Conservation (phyloP, 2,888 invertebrate species). For the Hirtodrosophila confusa region DNA sequence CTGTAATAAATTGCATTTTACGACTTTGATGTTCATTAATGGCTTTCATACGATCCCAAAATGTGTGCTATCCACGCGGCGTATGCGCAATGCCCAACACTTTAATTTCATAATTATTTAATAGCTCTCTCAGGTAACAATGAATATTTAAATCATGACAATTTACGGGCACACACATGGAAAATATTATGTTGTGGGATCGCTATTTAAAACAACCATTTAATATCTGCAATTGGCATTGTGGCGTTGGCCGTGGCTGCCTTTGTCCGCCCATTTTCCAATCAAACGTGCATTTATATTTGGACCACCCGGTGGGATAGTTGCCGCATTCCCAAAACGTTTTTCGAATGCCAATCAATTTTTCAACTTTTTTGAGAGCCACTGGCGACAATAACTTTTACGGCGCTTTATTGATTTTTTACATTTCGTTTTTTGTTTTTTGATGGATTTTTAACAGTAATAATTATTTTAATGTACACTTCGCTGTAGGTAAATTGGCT, state of each 20-base stretch:
- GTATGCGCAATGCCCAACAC: conserved; percentile 17
- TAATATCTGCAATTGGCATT: conserved; percentile 12
- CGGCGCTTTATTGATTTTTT: conserved; percentile 63
- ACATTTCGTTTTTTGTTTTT: conserved; percentile 50
- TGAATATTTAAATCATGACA: conserved; percentile 42
- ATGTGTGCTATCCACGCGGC: conserved; percentile 15
- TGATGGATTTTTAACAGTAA: conserved; percentile 77
- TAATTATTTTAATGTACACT: conserved; percentile 71
- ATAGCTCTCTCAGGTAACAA: conserved; percentile 43
- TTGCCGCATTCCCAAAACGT: conserved; percentile 21
- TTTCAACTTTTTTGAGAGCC: conserved; percentile 37
- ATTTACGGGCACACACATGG: conserved; percentile 6
- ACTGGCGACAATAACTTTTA: conserved; percentile 53
- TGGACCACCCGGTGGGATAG: conserved; percentile 37
- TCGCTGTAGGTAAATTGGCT: conserved; percentile 74
- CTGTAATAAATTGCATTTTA: conserved; percentile 72
- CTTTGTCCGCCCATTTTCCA: conserved; percentile 21
- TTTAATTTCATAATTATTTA: conserved; percentile 46
- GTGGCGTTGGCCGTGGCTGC: conserved; percentile 3
- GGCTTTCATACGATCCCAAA: conserved; percentile 31
- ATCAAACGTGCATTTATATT: conserved; percentile 36
- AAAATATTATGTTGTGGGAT: background rate
- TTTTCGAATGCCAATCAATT: conserved; percentile 61
- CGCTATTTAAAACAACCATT: background rate
- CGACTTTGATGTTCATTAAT: conserved; percentile 63